phyloP scores from a whole-genome alignment of 2,797 vertebrate genomes.

The Pyrocephalus nanus region DNA sequence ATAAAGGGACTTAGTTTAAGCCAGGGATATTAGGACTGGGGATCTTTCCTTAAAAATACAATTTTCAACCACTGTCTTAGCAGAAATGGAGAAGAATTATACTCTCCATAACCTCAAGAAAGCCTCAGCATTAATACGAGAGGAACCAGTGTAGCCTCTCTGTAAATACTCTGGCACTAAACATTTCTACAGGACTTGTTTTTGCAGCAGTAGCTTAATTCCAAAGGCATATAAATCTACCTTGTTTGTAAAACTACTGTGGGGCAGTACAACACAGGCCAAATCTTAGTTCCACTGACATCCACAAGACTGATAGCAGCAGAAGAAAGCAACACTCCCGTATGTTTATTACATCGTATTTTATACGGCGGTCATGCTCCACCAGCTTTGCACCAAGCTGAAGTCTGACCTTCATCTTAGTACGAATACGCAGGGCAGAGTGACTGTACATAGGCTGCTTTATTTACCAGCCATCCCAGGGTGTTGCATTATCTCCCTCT shows the following conservation, averaged over 20 bases:
- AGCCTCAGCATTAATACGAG: neutral
- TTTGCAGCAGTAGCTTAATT: conserved; percentile 56
- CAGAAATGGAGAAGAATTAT: conserved; percentile 20
- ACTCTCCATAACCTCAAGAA: neutral
- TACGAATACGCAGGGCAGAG: neutral
- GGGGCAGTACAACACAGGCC: neutral
- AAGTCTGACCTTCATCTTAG: conserved; percentile 34
- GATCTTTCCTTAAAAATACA: neutral
- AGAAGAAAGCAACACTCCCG: conserved; percentile 39
- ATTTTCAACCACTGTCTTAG: neutral
- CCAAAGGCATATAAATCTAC: conserved; percentile 44
- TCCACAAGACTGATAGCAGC: neutral
- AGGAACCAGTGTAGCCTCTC: neutral
- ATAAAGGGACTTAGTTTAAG: neutral
- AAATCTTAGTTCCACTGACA: neutral
- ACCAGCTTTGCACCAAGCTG: neutral
- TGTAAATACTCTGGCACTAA: conserved; percentile 5
- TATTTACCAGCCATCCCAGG: conserved; percentile 10
- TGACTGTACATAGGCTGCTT: neutral
- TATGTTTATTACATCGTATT: conserved; percentile 31
- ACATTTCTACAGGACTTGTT: neutral
- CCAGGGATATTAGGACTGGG: neutral
- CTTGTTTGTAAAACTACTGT: conserved; percentile 57
- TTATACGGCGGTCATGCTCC: neutral
- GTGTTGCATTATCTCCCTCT: conserved; percentile 45